Base-by-base conservation (phyloP, 2,797 vertebrate species). In the Darevskia mixta region DNA sequence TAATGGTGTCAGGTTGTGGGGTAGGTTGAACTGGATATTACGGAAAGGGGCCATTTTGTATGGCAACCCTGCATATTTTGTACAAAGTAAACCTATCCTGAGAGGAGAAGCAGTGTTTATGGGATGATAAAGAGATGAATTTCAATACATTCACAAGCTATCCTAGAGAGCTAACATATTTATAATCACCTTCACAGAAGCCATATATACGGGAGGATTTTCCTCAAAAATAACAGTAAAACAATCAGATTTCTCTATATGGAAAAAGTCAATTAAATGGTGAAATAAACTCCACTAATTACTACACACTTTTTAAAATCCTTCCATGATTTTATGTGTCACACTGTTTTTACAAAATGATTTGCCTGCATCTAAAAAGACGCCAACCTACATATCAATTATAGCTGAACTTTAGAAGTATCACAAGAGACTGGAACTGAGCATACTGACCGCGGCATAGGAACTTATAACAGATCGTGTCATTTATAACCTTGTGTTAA, bases 321-420 rank as follows among this genome's bases (percentile, higher is more conserved):
- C 84, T 89, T 20, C 81, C 73, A 66, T 23, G 10, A 58, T 10
- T 86, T 88, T 27, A 10, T 87, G 87, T 1, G 8, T 85, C 49
- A 83, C 15, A 58, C 13, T 17, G 55, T 58, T 58, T 91, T 82
- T 45, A 85, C 82, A 43, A 7, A 86, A 43, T 41, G 8, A 71
- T 90, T 78, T 85, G 83, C 90, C 85, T 27, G 90, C 35, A 85
- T 89, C 45, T 25, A 79, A 13, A 13, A 4, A 35, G 0, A 3
- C 15, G 88, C 2, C 61, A 66, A 90, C 89, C 7, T 0, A 83
- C 83, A 75, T 10, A 79, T 29, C 7, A 4, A 79, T 45, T 64
- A 32, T 41, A 32, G 67, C 79, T 90, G 83, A 2, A 27, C 5
- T 83, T 91, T 83, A 55, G 83, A 91, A 90, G 79, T 43, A 85